Base-by-base conservation (phyloP, 2,797 vertebrate species). In the Geotrypetes seraphini region DNA sequence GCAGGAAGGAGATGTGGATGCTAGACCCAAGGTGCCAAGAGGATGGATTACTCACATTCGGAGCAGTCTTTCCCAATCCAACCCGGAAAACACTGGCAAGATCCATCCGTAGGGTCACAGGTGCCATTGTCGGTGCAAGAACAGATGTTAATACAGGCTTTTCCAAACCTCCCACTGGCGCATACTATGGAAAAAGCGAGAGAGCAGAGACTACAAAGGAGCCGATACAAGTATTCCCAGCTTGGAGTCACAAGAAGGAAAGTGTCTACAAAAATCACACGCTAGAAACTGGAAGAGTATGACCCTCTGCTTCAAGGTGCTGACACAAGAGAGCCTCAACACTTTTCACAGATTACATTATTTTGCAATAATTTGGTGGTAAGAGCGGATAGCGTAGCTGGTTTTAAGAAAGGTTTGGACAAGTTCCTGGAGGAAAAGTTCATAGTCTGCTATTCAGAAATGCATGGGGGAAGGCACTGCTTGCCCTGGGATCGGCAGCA, bases 11-110 rank as follows among this genome's bases (percentile, higher is more conserved):
- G n/a, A n/a, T n/a, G n/a, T n/a, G n/a, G n/a, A n/a, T n/a, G n/a
- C n/a, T n/a, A n/a, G n/a, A n/a, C n/a, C n/a, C n/a, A n/a, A n/a
- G n/a, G n/a, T n/a, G n/a, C n/a, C n/a, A n/a, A n/a, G n/a, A n/a
- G n/a, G n/a, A n/a, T n/a, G n/a, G n/a, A n/a, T 10, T 5, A 28
- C 73, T 76, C 84, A 99, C 96, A 81, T 54, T 95, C 93, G 22
- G 95, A 94, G 64, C 96, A 99, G 69, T 97, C 90, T 2, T 69
- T 84, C 53, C 92, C 92, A 7, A 93, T 93, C 96, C 96, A 99
- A 22, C 96, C 96, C 0, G 96, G 89, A 33, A 90, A 90, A 25
- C 96, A 99, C 39, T 97, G 96, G 56, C 96, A 99, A 3, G 91
- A 91, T 12, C 96, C 96, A 3, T 99, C 96, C 1, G 91, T 89